Evolutionary conservation across 1,140 invertebrate species (phyloP).

Genomic region (Anastatus disparis): DNA sequence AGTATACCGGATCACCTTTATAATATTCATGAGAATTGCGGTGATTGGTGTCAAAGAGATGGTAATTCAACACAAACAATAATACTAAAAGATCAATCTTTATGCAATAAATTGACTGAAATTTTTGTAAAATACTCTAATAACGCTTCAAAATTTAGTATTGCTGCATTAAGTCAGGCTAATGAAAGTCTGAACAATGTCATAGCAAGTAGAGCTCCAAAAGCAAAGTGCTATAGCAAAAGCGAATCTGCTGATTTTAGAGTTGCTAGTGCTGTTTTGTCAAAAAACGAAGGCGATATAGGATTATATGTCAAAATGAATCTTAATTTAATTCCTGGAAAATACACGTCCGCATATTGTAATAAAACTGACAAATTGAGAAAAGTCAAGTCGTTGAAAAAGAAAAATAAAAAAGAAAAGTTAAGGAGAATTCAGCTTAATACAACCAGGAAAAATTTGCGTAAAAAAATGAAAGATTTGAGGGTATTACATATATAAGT

Average conservation of each 20-base stretch:
- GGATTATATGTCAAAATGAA: too few relatives aligned
- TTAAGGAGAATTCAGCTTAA: constrained; percentile 23
- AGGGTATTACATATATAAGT: constrained; percentile 27
- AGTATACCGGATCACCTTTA: constrained; percentile 39
- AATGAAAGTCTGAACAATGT: constrained; percentile 42
- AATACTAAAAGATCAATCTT: constrained; percentile 19
- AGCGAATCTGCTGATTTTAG: constrained; percentile 41
- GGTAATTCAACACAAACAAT: not conserved
- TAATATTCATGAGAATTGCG: constrained; percentile 36
- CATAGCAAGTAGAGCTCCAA: constrained; percentile 39
- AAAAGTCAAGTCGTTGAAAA: not conserved
- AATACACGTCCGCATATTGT: not conserved
- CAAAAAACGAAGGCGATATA: constrained; percentile 39
- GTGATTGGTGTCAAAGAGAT: constrained; percentile 34
- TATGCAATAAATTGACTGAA: too few relatives aligned
- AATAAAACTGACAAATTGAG: not conserved
- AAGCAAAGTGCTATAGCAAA: constrained; percentile 32
- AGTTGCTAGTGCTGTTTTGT: constrained; percentile 35
- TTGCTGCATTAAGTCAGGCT: constrained; percentile 39
- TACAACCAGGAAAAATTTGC: constrained; percentile 20
- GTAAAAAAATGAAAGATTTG: constrained; percentile 34
- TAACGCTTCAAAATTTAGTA: constrained; percentile 43
- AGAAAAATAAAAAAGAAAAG: not conserved
- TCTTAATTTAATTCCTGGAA: constrained; percentile 22
- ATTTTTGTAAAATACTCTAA: too few relatives aligned